phyloP scores from a whole-genome alignment of 92 coral and sea anemone genomes.

The Palythoa grandiflora region DNA sequence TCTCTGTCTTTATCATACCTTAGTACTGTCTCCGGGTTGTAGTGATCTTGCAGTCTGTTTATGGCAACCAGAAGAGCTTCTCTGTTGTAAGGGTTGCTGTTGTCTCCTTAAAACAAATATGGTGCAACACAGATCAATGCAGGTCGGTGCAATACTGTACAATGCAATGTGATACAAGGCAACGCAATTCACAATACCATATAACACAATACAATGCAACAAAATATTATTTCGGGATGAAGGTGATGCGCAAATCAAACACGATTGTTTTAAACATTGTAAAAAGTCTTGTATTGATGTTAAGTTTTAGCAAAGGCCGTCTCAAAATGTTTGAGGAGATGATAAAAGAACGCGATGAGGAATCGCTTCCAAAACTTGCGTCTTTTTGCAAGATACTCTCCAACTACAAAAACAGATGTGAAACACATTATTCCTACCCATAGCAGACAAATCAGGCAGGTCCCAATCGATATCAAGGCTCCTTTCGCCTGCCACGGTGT shows the following conservation, averaged over 20 bases:
- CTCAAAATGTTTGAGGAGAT: no score
- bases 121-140: not conserved
- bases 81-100: conserved; percentile 77
- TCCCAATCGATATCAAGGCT: conserved; percentile 88
- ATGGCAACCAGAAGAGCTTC: conserved; percentile 86
- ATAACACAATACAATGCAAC: not conserved
- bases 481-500: conserved; percentile 56
- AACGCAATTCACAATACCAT: not conserved
- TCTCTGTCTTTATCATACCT: conserved; percentile 55
- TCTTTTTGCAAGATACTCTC: no score
- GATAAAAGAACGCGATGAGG: no score
- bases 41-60: conserved; percentile 72
- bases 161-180: not conserved
- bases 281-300: no score
- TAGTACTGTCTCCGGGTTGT: conserved; percentile 69
- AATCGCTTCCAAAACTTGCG: not conserved
- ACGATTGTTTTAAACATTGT: no score
- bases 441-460: conserved; percentile 87
- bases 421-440: conserved; percentile 66
- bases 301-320: no score
- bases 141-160: not conserved
- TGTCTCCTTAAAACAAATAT: conserved; percentile 60
- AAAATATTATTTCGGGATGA: no score
- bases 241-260: not conserved
- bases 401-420: not conserved